These are phyloP conservation scores for Actias luna DNA, from an alignment of 2,888 invertebrate genomes.

Conservation along the genomic window DNA sequence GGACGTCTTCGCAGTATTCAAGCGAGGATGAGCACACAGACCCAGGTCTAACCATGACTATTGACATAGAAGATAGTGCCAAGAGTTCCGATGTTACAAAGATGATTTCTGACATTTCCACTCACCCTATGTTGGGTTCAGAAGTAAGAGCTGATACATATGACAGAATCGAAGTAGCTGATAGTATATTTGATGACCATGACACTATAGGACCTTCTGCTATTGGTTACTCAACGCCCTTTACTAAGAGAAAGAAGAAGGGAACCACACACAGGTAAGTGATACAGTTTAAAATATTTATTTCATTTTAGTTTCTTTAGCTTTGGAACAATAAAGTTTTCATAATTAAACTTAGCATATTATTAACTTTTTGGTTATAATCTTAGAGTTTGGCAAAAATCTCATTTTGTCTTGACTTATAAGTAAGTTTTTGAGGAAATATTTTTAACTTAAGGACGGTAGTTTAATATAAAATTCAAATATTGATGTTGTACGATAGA, in stretches of 20 bases:
- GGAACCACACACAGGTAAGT: slow-evolving; percentile 54
- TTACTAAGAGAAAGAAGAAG: slow-evolving; percentile 56
- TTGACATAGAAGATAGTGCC: slow-evolving; percentile 60
- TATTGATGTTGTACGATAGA: no score
- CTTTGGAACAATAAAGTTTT: not conserved
- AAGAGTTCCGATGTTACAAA: slow-evolving; percentile 49
- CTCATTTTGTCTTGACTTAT: no score
- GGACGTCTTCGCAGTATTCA: slow-evolving; percentile 52
- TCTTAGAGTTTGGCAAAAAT: no score
- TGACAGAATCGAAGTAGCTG: slow-evolving; percentile 59
- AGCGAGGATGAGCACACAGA: slow-evolving; percentile 64
- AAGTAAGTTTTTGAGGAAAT: no score
- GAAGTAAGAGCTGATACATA: slow-evolving; percentile 47
- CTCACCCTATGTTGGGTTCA: slow-evolving; percentile 49
- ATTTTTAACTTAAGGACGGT: no score
- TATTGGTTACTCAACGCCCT: slow-evolving; percentile 56
- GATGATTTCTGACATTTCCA: slow-evolving; percentile 54
- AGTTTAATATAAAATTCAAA: no score
- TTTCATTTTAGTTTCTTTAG: not conserved
- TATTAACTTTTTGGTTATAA: no score
- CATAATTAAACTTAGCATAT: no score
- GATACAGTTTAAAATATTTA: not conserved
- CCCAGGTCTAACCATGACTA: slow-evolving; percentile 64
- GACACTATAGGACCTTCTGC: slow-evolving; percentile 41
- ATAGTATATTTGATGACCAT: slow-evolving; percentile 46